Conservation (phyloP, 2,113 vertebrate species). For the Proterorhinus semilunaris region DNA sequence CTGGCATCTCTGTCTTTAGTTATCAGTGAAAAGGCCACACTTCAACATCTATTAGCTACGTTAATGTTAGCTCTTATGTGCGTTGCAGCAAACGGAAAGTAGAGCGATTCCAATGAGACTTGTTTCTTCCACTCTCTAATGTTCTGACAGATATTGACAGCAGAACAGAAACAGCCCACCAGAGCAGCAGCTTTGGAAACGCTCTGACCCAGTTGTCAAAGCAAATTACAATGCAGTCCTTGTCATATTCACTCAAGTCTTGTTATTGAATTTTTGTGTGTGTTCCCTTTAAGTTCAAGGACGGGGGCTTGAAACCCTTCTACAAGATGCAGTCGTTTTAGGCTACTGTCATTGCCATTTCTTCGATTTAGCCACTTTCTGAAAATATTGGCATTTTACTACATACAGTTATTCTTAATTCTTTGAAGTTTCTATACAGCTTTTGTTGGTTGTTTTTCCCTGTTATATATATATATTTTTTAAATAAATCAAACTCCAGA, state of each 20-base stretch:
- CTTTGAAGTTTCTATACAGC: too few species aligned
- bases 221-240: not conserved
- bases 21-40: too few species aligned
- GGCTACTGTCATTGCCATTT: not conserved
- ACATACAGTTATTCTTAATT: too few species aligned
- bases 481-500: too few species aligned
- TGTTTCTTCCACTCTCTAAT: not conserved
- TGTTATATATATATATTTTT: too few species aligned
- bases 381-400: too few species aligned
- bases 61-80: too few species aligned
- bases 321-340: not conserved
- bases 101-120: not conserved
- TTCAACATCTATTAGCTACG: too few species aligned
- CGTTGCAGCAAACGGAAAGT: too few species aligned
- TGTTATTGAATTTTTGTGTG: not conserved
- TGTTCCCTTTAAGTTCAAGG: not conserved
- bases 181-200: not conserved
- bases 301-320: not conserved
- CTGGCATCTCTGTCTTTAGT: too few species aligned
- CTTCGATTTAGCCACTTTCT: too few species aligned
- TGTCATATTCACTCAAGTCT: slow-evolving; percentile 6
- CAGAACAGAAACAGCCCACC: not conserved
- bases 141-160: slow-evolving; percentile 1
- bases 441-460: too few species aligned
- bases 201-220: slow-evolving; percentile 8